Conservation (phyloP, 2,888 invertebrate species). For the Drosophila eohydei region DNA sequence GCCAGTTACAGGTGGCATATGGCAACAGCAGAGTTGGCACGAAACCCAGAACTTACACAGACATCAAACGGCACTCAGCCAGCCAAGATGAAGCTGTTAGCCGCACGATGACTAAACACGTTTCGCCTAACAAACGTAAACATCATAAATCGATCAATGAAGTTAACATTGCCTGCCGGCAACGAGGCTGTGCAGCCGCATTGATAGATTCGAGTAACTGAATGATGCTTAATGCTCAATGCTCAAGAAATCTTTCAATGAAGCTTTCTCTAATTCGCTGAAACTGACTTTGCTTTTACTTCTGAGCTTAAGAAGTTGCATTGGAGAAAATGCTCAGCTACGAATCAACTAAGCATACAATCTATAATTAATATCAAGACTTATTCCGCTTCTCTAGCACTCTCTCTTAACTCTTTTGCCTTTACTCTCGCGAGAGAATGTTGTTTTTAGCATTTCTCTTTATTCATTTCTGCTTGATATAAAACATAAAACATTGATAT, state of each 20-base stretch:
- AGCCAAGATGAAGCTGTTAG: slow-evolving; percentile 25
- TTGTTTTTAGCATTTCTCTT: neutral
- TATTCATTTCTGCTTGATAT: too few species aligned
- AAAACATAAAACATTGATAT: too few species aligned
- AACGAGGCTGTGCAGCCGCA: neutral
- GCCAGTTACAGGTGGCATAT: slow-evolving; percentile 39
- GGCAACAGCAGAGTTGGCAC: slow-evolving; percentile 14
- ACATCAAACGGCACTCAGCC: slow-evolving; percentile 13
- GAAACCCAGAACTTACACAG: slow-evolving; percentile 27
- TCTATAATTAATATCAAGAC: neutral
- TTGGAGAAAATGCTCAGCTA: slow-evolving; percentile 25
- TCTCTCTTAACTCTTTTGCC: neutral
- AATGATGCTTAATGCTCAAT: slow-evolving; percentile 21
- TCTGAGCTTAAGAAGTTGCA: slow-evolving; percentile 22
- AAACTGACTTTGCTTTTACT: slow-evolving; percentile 6
- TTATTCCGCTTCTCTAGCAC: neutral
- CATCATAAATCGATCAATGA: slow-evolving; percentile 47
- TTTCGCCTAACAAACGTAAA: slow-evolving; percentile 32
- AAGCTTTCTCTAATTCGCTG: slow-evolving; percentile 40
- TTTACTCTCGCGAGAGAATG: neutral
- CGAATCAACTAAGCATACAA: slow-evolving; percentile 1
- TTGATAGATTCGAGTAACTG: slow-evolving; percentile 36
- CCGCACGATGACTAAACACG: slow-evolving; percentile 47
- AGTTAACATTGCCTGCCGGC: slow-evolving; percentile 1
- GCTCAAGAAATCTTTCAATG: slow-evolving; percentile 26